Conservation (phyloP, 2,888 invertebrate genomes). For the Thecocarcelia acutangulata region DNA sequence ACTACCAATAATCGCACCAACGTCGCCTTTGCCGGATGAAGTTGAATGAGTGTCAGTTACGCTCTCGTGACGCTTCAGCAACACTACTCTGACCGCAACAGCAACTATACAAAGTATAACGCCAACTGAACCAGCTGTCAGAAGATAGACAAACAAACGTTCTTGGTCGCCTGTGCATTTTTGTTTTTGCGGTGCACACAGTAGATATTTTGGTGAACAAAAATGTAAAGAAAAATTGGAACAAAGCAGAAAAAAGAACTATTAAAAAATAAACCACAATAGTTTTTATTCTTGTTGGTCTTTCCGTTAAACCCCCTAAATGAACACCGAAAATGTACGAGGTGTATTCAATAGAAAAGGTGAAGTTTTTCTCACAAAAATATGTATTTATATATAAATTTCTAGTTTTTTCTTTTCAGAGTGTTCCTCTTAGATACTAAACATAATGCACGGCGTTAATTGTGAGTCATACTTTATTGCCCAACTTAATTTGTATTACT, state of each 20-base stretch:
- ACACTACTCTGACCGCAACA: slow-evolving; percentile 86
- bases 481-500: too few species aligned
- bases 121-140: slow-evolving; percentile 87
- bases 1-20: slow-evolving; percentile 53
- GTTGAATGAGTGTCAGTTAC: slow-evolving; percentile 80
- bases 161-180: slow-evolving; percentile 79
- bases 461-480: too few species aligned
- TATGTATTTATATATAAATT: too few species aligned
- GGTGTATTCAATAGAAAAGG: too few species aligned
- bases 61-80: slow-evolving; percentile 85
- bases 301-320: slow-evolving; percentile 25
- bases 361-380: too few species aligned
- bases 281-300: neutral
- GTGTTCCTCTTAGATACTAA: too few species aligned
- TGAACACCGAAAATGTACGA: too few species aligned
- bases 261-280: slow-evolving; percentile 3
- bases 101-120: slow-evolving; percentile 87
- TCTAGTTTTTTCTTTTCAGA: too few species aligned
- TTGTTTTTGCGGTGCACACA: slow-evolving; percentile 26
- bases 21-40: slow-evolving; percentile 83
- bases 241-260: neutral
- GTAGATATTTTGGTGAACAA: slow-evolving; percentile 17
- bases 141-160: slow-evolving; percentile 90
- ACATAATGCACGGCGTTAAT: too few species aligned
- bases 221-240: slow-evolving; percentile 13